phyloP scores from a whole-genome alignment of 2,797 vertebrate genomes.

The Spheniscus humboldti region DNA sequence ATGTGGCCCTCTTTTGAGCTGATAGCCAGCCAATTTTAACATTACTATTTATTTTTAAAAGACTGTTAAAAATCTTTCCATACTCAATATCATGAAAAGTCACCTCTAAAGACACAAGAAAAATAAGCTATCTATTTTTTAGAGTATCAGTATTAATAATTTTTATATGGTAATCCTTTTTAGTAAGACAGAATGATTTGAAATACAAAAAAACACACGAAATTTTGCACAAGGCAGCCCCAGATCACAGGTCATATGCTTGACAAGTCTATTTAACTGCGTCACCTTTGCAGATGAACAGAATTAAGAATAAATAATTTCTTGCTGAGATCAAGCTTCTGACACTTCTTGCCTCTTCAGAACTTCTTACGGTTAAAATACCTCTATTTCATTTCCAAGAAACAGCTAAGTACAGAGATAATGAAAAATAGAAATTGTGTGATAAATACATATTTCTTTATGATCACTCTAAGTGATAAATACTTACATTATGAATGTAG shows the following conservation, averaged over 20 bases:
- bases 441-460: neutral
- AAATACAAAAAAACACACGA: neutral
- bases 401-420: neutral
- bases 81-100: neutral
- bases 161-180: neutral
- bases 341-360: neutral
- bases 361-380: neutral
- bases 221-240: neutral
- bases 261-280: neutral
- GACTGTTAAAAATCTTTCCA: neutral
- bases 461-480: neutral
- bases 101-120: neutral
- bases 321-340: neutral
- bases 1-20: neutral
- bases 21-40: neutral
- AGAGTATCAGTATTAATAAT: neutral
- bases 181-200: neutral
- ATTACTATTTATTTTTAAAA: neutral
- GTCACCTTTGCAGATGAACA: neutral
- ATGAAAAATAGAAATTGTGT: neutral
- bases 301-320: neutral
- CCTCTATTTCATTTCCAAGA: neutral
- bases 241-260: neutral
- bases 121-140: neutral
- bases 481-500: neutral